Conservation (phyloP, 2,797 vertebrate genomes). For the Sebastes jordani region DNA sequence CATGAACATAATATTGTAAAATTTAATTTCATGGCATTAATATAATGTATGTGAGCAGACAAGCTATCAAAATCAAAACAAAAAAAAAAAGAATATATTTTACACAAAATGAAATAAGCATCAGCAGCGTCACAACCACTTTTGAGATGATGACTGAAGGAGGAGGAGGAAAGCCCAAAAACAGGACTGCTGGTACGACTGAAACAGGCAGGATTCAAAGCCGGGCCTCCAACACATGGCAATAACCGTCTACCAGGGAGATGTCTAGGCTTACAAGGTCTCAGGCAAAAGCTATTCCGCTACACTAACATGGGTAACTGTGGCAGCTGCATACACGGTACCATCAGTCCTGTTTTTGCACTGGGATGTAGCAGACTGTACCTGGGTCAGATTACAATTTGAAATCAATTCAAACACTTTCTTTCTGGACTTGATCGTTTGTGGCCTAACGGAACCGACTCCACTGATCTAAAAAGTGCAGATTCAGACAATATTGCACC, state of each 20-base stretch:
- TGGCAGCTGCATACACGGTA: conserved; percentile 42
- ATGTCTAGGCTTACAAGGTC: conserved; percentile 34
- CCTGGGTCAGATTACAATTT: conserved; percentile 71
- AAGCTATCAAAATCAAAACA: conserved; percentile 83
- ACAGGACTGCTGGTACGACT: conserved; percentile 71
- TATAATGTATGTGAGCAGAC: conserved; percentile 81
- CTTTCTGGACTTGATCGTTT: conserved; percentile 45
- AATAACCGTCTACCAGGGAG: conserved; percentile 34
- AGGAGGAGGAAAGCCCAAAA: conserved; percentile 56
- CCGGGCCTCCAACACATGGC: conserved; percentile 30
- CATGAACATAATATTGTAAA: conserved; percentile 78
- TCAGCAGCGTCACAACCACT: conserved; percentile 75
- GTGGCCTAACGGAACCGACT: conserved; percentile 39
- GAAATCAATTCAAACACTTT: conserved; percentile 68
- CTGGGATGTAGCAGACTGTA: conserved; percentile 57
- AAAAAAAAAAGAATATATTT: conserved; percentile 70
- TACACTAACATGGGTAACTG: conserved; percentile 29
- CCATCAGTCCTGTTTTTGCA: conserved; percentile 72
- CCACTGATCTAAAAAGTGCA: conserved; percentile 59
- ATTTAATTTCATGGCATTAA: conserved; percentile 85
- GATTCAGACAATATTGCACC: conserved; percentile 52
- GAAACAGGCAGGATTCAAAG: conserved; percentile 39
- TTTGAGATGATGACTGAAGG: conserved; percentile 75
- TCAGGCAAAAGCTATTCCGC: conserved; percentile 47
- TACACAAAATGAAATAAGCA: conserved; percentile 79